Evolutionary conservation across 1,140 invertebrate species (phyloP).

Genomic region (Platorchestia sp.): DNA sequence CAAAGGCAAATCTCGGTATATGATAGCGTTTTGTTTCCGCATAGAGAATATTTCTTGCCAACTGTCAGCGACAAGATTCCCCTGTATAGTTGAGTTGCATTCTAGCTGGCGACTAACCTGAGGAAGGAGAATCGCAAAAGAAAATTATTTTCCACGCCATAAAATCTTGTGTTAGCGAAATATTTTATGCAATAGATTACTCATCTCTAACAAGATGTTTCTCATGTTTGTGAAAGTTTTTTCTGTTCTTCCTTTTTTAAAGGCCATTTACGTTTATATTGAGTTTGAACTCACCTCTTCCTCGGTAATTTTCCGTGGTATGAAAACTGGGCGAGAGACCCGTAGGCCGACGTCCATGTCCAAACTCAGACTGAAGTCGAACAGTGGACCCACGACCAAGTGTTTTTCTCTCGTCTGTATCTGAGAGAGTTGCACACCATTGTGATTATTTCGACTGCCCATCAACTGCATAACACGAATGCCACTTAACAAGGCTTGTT

Average conservation of each 20-base stretch:
- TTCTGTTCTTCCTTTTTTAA: too few species aligned
- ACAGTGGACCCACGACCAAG: not conserved
- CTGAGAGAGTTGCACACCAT: not conserved
- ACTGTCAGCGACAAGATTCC: not conserved
- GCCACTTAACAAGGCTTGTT: not conserved
- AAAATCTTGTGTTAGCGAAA: not conserved
- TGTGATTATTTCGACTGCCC: not conserved
- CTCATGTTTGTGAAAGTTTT: not conserved
- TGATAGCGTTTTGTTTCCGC: not conserved
- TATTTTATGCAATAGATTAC: not conserved
- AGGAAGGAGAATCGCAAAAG: not conserved
- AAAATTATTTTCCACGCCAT: not conserved
- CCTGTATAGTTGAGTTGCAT: not conserved
- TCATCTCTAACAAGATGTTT: not conserved
- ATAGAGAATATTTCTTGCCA: not conserved
- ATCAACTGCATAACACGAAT: not conserved
- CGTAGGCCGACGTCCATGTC: not conserved
- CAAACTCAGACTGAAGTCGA: not conserved
- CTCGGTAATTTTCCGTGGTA: not conserved
- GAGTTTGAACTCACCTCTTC: not conserved
- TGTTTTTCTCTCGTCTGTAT: not conserved
- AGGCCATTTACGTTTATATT: not conserved
- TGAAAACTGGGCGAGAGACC: not conserved
- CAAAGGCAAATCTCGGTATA: not conserved
- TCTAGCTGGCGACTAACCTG: not conserved